phyloP scores from a whole-genome alignment of 2,797 vertebrate species.

The Numenius phaeopus region DNA sequence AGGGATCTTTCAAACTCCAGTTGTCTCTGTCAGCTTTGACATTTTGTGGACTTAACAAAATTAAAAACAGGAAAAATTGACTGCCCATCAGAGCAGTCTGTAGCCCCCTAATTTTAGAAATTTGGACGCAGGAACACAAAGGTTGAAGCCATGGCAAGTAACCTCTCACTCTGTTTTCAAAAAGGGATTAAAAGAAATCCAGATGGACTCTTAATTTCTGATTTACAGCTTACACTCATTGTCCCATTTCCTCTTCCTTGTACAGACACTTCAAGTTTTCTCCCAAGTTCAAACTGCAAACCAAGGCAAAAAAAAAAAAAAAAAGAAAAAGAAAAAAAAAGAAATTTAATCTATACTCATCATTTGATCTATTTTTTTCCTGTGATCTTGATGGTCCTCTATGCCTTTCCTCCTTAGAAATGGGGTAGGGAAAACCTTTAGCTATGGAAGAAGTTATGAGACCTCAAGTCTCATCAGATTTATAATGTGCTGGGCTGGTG shows the following conservation, averaged over 20 bases:
- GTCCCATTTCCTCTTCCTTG: slow-evolving; percentile 73
- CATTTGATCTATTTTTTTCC: not conserved
- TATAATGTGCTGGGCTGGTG: not conserved
- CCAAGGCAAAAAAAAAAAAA: not conserved
- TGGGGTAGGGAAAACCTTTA: not conserved
- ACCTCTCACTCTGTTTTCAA: not conserved
- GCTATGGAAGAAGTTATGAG: not conserved
- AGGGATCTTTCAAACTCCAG: not conserved
- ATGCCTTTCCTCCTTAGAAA: not conserved
- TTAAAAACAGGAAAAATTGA: not conserved
- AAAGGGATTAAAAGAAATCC: not conserved
- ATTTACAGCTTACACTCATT: slow-evolving; percentile 69
- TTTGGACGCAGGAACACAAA: not conserved
- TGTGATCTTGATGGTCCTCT: not conserved
- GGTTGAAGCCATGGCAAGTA: not conserved
- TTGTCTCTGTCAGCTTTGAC: not conserved
- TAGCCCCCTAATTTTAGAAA: not conserved
- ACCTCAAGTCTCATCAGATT: not conserved
- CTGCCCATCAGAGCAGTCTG: not conserved
- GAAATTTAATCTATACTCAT: not conserved
- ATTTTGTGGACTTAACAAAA: not conserved
- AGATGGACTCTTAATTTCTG: not conserved
- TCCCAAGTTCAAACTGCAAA: slow-evolving; percentile 71
- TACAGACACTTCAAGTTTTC: slow-evolving; percentile 63
- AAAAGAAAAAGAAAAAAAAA: not conserved